Evolutionary conservation across 2,113 vertebrate genomes (phyloP).

Genomic region (Hemiscyllium ocellatum): DNA sequence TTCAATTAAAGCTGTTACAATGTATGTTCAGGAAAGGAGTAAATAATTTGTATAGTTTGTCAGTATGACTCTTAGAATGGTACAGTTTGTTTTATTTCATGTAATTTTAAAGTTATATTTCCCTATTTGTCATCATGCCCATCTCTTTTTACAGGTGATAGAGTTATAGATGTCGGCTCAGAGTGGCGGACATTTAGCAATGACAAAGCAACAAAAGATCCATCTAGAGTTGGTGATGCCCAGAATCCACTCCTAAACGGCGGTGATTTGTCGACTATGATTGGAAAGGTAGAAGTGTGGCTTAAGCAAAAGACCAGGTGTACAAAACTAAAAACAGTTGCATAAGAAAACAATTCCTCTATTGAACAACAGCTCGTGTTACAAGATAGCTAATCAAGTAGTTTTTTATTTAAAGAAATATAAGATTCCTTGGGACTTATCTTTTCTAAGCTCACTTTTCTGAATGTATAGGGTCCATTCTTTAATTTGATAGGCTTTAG

Average conservation of each 20-base stretch:
- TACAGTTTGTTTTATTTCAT: background rate
- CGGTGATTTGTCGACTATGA: slow-evolving; percentile 94
- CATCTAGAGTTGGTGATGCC: slow-evolving; percentile 92
- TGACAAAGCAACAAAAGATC: slow-evolving; percentile 97
- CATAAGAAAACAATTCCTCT: background rate
- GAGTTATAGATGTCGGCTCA: slow-evolving; percentile 93
- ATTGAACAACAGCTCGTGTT: background rate
- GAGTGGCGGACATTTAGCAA: slow-evolving; percentile 99
- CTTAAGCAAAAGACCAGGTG: background rate
- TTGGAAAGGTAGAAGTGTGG: slow-evolving; percentile 71
- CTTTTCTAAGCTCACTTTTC: background rate
- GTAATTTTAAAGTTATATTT: background rate
- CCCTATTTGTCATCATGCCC: background rate
- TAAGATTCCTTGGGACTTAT: background rate
- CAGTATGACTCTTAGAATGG: background rate
- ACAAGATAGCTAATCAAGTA: background rate
- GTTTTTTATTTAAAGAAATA: background rate
- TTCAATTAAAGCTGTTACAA: background rate
- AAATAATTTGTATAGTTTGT: background rate
- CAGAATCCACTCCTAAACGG: slow-evolving; percentile 93
- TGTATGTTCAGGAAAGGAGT: background rate
- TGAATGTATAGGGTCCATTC: background rate
- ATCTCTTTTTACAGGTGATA: slow-evolving; percentile 67
- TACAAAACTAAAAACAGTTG: background rate
- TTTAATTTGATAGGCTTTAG: background rate